Percentiles rank a stretch among this genome's conserved stretches.
Evolutionary conservation across 2,113 vertebrate species (phyloP).

Genomic region (Zosterops hypoxanthus): DNA sequence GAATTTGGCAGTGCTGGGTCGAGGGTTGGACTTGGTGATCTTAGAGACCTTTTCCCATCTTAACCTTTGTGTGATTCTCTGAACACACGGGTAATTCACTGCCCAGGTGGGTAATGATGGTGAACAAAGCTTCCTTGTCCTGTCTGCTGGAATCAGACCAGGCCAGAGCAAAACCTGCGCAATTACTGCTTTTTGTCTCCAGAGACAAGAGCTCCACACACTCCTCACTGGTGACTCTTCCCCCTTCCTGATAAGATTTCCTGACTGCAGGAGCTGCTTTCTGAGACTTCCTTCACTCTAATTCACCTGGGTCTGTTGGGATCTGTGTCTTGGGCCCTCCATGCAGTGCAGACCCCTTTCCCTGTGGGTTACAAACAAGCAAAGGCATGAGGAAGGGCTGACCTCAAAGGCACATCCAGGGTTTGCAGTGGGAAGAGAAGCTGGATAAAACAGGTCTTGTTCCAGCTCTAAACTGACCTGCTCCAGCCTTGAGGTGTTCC

Average conservation of each 20-base stretch:
- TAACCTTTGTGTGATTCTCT: background rate
- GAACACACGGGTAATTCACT: background rate
- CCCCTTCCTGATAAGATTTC: background rate
- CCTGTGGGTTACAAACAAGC: background rate
- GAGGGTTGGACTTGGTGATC: background rate
- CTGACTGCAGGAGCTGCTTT: background rate
- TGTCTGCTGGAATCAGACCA: background rate
- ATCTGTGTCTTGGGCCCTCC: too few relatives aligned
- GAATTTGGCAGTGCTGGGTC: background rate
- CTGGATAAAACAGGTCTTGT: background rate
- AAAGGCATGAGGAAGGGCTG: background rate
- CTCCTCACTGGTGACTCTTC: background rate
- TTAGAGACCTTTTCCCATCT: background rate
- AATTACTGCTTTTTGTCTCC: background rate
- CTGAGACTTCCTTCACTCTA: background rate
- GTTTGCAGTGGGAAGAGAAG: background rate
- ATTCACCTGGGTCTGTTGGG: background rate
- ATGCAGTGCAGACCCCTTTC: background rate
- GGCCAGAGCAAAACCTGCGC: background rate
- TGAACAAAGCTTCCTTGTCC: accelerated
- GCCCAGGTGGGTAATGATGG: background rate
- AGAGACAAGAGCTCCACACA: background rate
- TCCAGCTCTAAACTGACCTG: background rate
- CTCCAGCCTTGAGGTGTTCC: background rate
- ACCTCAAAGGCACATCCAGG: accelerated